Conservation (phyloP, 2,797 vertebrate species). For the Epinephelus awoara region DNA sequence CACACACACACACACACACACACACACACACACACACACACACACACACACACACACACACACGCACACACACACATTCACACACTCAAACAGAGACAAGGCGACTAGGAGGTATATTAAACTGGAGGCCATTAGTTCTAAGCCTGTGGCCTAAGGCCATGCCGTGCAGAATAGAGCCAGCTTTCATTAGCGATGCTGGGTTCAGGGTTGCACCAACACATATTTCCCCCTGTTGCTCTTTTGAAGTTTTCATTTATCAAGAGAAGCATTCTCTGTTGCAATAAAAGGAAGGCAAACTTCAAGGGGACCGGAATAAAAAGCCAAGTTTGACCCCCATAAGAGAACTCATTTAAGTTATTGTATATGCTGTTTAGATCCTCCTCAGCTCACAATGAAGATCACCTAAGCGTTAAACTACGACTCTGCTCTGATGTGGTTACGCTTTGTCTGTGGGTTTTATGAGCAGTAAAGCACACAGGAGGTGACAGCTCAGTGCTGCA, state of each 20-base stretch:
- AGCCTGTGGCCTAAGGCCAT: slow-evolving; percentile 64
- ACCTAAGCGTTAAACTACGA: slow-evolving; percentile 62
- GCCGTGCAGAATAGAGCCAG: slow-evolving; percentile 53
- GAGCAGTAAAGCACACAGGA: slow-evolving; percentile 59
- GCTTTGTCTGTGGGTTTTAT: slow-evolving; percentile 67
- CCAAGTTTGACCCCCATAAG: slow-evolving; percentile 59
- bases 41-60: slow-evolving; percentile 44
- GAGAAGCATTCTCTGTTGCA: slow-evolving; percentile 48
- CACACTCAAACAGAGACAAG: slow-evolving; percentile 38
- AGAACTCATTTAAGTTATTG: slow-evolving; percentile 50
- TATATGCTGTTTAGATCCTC: slow-evolving; percentile 52
- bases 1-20: slow-evolving; percentile 13
- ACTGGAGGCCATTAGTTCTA: slow-evolving; percentile 70
- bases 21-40: slow-evolving; percentile 28
- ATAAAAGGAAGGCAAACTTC: slow-evolving; percentile 55
- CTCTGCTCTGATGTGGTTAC: slow-evolving; percentile 35
- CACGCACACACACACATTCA: slow-evolving; percentile 19
- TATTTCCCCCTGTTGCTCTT: slow-evolving; percentile 61
- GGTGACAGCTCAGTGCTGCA: slow-evolving; percentile 55
- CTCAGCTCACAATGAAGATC: slow-evolving; percentile 57
- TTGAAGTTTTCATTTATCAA: slow-evolving; percentile 73
- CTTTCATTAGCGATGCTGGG: slow-evolving; percentile 65
- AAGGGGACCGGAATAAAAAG: slow-evolving; percentile 49
- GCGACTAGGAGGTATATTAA: slow-evolving; percentile 64
- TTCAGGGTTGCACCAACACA: slow-evolving; percentile 49